Evolutionary conservation across 1,140 invertebrate species (phyloP).

Genomic region (Dendrolimus punctatus): DNA sequence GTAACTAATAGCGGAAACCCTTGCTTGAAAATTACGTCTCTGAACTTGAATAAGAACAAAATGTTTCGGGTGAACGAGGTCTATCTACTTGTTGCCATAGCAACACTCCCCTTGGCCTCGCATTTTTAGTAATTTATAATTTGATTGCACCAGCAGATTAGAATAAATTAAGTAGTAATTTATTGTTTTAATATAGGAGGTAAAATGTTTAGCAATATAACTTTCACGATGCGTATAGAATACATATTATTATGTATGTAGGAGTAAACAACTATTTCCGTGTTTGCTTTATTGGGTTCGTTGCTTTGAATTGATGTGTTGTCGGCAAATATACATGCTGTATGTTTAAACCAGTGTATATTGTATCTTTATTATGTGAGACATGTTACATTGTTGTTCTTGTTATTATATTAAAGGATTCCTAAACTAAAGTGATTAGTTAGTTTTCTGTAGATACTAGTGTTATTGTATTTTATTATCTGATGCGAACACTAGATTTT

Average conservation of each 20-base stretch:
- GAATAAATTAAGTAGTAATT: slow-evolving; percentile 12
- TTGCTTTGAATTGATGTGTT: slow-evolving; percentile 6
- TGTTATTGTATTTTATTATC: too few relatives aligned
- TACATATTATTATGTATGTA: not conserved
- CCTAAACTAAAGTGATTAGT: too few relatives aligned
- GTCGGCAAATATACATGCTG: not conserved
- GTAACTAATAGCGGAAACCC: slow-evolving; percentile 32
- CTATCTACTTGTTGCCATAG: slow-evolving; percentile 13
- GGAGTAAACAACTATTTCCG: slow-evolving; percentile 9
- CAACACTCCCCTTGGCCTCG: slow-evolving; percentile 15
- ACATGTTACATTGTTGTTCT: too few relatives aligned
- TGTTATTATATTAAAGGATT: too few relatives aligned
- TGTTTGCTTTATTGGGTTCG: slow-evolving; percentile 3
- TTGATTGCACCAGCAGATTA: slow-evolving; percentile 16
- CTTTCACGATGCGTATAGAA: too few relatives aligned
- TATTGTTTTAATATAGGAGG: slow-evolving; percentile 7
- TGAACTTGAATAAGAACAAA: slow-evolving; percentile 11
- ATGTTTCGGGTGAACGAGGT: not conserved
- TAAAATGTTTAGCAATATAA: too few relatives aligned
- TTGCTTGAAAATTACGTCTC: slow-evolving; percentile 23
- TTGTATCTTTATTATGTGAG: too few relatives aligned
- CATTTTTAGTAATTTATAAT: slow-evolving; percentile 19
- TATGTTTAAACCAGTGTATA: too few relatives aligned
- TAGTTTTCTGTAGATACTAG: too few relatives aligned
- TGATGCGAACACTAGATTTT: too few relatives aligned